Evolutionary conservation across 1,140 invertebrate species (phyloP).

Genomic region (Andricus grossulariae): DNA sequence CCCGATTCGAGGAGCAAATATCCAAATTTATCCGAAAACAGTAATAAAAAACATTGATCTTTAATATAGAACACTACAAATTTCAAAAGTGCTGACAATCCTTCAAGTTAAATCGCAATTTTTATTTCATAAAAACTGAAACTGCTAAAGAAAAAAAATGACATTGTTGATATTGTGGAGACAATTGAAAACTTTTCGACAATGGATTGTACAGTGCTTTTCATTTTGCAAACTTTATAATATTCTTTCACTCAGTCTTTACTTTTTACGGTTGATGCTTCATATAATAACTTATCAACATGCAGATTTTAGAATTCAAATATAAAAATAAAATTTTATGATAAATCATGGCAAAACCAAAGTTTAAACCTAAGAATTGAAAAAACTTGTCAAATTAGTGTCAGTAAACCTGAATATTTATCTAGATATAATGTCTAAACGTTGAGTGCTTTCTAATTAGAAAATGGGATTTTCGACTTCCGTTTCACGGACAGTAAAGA

Average conservation of each 20-base stretch:
- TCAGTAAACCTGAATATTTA: neutral
- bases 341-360: neutral
- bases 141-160: neutral
- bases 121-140: no score
- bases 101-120: no score
- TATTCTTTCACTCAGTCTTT: slow-evolving; percentile 7
- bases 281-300: slow-evolving; percentile 6
- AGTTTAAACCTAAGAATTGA: no score
- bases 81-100: no score
- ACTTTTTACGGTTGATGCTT: neutral
- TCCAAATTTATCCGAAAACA: neutral
- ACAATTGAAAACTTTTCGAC: slow-evolving; percentile 1
- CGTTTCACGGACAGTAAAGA: slow-evolving; percentile 14
- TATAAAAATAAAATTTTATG: neutral
- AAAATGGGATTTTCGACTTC: slow-evolving; percentile 13
- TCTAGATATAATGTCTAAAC: slow-evolving; percentile 17
- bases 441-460: slow-evolving; percentile 24
- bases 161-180: neutral
- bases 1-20: neutral
- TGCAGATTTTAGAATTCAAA: slow-evolving; percentile 1
- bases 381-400: no score
- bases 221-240: neutral
- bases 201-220: neutral
- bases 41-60: neutral
- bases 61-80: neutral